Base-by-base conservation (phyloP, 2,888 invertebrate genomes). In the Dromius quadrimaculatus region DNA sequence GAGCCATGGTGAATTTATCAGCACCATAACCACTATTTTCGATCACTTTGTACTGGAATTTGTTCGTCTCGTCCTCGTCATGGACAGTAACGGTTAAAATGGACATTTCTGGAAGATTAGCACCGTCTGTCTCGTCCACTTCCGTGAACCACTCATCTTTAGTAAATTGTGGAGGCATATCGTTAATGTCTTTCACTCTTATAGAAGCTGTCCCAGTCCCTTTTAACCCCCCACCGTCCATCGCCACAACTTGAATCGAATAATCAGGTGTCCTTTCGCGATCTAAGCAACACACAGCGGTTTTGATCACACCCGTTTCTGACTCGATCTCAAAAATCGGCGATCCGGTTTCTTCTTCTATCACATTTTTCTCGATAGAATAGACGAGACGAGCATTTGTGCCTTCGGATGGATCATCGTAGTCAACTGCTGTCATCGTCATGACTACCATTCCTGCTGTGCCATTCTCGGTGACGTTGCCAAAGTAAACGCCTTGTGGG, bases 341-440 rank as follows among this genome's bases (percentile, higher is more conserved):
- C 43, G 94, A 94, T 0, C 96, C 96, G 4, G 95, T 95, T 84
- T 97, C 97, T 83, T 97, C 97, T 84, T 97, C 97, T 74, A 97
- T 96, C 20, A 96, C 96, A 82, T 97, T 97, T 85, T 96, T 96
- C 82, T 96, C 96, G 75, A 97, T 97, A 19, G 95, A 95, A 82
- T 98, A 99, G 73, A 95, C 92, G 64, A 99, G 85, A 73, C 94
- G 92, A 0, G 98, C 98, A 83, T 98, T 98, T 71, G 94, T 93
- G 70, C 97, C 95, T 85, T 97, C 97, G 71, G 92, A 92, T 1
- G 97, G 96, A 80, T 96, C 97, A 81, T 98, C 98, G 81, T 96
- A 96, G 84, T 98, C 98, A 34, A 95, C 93, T 4, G 98, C 98
- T 9, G 95, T 96, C 93, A 98, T 97, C 54, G 97, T 97, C 97